Percentiles rank a stretch among this genome's conserved stretches.
Evolutionary conservation across 2,888 invertebrate genomes (phyloP).

Genomic region (Philereme vetulata): DNA sequence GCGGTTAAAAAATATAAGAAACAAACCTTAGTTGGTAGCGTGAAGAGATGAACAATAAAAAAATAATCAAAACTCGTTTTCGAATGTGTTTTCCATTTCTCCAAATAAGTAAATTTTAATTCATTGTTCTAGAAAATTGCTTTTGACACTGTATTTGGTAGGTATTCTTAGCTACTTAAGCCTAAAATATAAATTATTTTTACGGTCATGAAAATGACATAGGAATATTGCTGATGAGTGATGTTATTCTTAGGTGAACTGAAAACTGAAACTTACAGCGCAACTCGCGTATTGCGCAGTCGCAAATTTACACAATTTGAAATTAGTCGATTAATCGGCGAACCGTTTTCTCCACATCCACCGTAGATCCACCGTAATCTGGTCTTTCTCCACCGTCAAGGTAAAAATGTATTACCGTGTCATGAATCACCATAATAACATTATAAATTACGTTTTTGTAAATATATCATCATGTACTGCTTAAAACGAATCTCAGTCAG

Average conservation of each 20-base stretch:
- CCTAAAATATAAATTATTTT: slow-evolving; percentile 17
- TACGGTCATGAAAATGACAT: slow-evolving; percentile 19
- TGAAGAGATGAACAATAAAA: neutral
- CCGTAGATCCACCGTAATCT: too few species aligned
- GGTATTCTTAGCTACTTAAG: too few species aligned
- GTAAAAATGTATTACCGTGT: too few species aligned
- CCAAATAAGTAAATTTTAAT: neutral
- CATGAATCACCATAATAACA: too few species aligned
- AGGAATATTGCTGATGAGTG: slow-evolving; percentile 7
- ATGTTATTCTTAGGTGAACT: neutral
- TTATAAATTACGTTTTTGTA: too few species aligned
- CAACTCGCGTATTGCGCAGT: slow-evolving; percentile 26
- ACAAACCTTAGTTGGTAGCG: slow-evolving; percentile 20
- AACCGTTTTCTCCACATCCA: neutral
- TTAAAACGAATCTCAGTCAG: too few species aligned
- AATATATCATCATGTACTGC: too few species aligned
- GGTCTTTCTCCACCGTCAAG: too few species aligned
- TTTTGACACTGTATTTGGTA: neutral
- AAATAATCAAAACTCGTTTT: neutral
- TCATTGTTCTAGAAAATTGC: neutral
- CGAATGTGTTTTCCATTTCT: neutral
- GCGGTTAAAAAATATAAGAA: neutral
- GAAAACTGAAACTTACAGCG: slow-evolving; percentile 9
- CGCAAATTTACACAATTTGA: neutral
- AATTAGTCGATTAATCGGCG: neutral